Percentiles rank a stretch among this genome's conserved stretches.
phyloP scores from a whole-genome alignment of 2,113 vertebrate species.

The Columba janthina region DNA sequence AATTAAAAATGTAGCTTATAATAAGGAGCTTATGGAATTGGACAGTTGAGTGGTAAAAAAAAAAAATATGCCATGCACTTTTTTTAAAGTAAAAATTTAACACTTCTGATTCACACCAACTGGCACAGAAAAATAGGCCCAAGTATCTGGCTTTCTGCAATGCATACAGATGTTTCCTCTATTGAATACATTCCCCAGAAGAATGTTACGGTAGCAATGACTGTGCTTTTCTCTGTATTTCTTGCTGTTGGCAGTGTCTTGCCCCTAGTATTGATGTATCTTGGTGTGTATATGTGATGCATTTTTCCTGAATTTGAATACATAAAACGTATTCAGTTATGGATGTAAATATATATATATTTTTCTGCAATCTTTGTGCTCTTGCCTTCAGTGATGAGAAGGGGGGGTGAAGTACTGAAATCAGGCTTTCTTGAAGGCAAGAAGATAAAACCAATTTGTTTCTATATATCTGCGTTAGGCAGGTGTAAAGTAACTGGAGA shows the following conservation, averaged over 20 bases:
- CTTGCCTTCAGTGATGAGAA: slow-evolving; percentile 42
- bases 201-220: slow-evolving; percentile 36
- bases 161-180: neutral
- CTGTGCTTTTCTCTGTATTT: slow-evolving; percentile 34
- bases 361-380: slow-evolving; percentile 32
- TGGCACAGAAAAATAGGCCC: neutral
- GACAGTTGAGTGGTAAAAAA: neutral
- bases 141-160: neutral
- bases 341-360: slow-evolving; percentile 31
- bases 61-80: neutral
- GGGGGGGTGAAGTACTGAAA: neutral
- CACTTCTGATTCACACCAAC: neutral
- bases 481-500: slow-evolving; percentile 23
- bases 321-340: slow-evolving; percentile 34
- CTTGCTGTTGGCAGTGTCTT: slow-evolving; percentile 45
- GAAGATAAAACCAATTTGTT: neutral
- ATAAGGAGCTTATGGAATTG: neutral
- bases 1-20: neutral
- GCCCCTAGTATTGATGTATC: slow-evolving; percentile 24
- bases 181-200: neutral
- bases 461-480: slow-evolving; percentile 9
- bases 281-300: slow-evolving; percentile 33
- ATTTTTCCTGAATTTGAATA: slow-evolving; percentile 36
- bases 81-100: neutral
- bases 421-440: slow-evolving; percentile 46